These are phyloP conservation scores for Passer domesticus DNA, from an alignment of 2,113 vertebrate genomes.

Conservation along the genomic window DNA sequence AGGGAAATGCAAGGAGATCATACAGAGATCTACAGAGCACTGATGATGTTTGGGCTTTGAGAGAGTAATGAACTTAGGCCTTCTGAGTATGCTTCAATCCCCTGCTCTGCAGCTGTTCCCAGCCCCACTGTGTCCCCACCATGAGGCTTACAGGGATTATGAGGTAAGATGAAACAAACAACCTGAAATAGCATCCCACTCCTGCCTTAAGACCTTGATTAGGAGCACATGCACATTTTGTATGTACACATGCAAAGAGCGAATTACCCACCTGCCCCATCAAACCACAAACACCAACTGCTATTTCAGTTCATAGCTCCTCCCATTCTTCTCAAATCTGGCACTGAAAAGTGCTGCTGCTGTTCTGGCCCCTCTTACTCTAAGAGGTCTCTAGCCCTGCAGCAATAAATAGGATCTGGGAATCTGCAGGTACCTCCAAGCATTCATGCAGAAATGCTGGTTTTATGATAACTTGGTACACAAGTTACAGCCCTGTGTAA, in stretches of 20 bases:
- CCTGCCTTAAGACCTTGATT: constrained; percentile 10
- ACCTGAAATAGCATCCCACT: constrained; percentile 49
- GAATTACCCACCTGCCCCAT: background rate
- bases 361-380: background rate
- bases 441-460: background rate
- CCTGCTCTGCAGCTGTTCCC: background rate
- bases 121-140: background rate
- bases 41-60: background rate
- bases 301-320: background rate
- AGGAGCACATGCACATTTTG: background rate
- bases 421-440: background rate
- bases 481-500: background rate
- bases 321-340: background rate
- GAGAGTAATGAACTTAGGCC: background rate
- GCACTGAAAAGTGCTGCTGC: background rate
- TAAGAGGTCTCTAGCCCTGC: background rate
- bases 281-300: background rate
- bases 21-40: background rate
- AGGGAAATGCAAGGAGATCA: background rate
- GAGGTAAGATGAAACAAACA: constrained; percentile 48
- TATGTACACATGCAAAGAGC: background rate
- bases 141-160: constrained; percentile 36
- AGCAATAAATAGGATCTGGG: background rate
- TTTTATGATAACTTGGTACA: background rate
- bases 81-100: background rate